Evolutionary conservation across 2,797 vertebrate genomes (phyloP).

Genomic region (Manis pentadactyla): DNA sequence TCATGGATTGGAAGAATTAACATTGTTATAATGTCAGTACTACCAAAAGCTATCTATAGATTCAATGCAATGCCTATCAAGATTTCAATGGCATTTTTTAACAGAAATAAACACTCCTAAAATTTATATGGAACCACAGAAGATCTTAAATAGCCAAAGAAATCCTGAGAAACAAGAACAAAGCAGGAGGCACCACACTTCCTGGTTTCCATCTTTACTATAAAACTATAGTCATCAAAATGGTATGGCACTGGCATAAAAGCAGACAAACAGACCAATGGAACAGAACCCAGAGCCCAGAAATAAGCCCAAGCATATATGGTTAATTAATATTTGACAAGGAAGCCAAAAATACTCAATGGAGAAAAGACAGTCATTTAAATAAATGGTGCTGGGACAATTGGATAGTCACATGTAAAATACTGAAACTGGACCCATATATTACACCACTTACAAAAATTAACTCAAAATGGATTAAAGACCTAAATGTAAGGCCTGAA

Average conservation of each 20-base stretch:
- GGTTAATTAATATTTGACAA: neutral
- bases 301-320: neutral
- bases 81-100: neutral
- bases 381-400: neutral
- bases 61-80: neutral
- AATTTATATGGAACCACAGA: neutral
- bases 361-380: neutral
- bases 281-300: neutral
- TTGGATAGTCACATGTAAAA: neutral
- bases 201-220: neutral
- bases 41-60: neutral
- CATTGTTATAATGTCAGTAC: neutral
- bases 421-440: neutral
- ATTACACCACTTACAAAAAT: neutral
- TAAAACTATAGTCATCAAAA: neutral
- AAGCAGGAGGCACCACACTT: neutral
- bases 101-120: neutral
- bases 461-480: neutral
- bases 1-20: neutral
- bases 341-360: neutral
- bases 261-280: neutral
- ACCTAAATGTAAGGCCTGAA: neutral
- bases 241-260: neutral
- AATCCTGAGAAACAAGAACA: neutral
- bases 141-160: neutral